These are phyloP conservation scores for Eptesicus fuscus DNA, from an alignment of 2,113 vertebrate species.

Conservation along the genomic window DNA sequence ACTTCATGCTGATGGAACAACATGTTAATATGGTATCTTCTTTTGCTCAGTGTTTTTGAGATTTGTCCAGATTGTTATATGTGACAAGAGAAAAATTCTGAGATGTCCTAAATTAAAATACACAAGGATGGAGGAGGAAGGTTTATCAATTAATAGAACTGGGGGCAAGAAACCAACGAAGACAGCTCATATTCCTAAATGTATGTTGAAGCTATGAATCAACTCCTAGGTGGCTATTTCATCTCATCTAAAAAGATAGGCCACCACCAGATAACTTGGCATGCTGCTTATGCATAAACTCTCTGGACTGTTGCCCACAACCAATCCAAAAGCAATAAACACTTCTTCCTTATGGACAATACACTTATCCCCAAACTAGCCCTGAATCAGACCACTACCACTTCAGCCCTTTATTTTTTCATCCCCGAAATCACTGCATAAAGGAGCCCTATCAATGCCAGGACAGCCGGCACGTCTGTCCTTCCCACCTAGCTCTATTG, in stretches of 20 bases:
- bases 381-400: background rate
- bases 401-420: background rate
- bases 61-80: background rate
- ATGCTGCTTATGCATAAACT: background rate
- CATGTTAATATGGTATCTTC: background rate
- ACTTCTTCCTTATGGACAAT: background rate
- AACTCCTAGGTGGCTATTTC: background rate
- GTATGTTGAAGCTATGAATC: background rate
- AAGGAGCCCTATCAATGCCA: background rate
- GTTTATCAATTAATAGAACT: background rate
- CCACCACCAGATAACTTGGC: background rate
- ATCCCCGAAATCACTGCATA: background rate
- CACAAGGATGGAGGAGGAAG: background rate
- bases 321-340: background rate
- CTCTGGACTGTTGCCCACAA: background rate
- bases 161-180: background rate
- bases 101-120: background rate
- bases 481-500: background rate
- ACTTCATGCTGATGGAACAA: background rate
- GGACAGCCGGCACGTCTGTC: background rate
- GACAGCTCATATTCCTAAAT: background rate
- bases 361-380: background rate
- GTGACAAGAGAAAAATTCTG: background rate
- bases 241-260: background rate
- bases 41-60: background rate